Percentiles rank a stretch among this genome's conserved stretches.
Conservation (phyloP, 2,113 vertebrate species). For the Loxodonta africana region DNA sequence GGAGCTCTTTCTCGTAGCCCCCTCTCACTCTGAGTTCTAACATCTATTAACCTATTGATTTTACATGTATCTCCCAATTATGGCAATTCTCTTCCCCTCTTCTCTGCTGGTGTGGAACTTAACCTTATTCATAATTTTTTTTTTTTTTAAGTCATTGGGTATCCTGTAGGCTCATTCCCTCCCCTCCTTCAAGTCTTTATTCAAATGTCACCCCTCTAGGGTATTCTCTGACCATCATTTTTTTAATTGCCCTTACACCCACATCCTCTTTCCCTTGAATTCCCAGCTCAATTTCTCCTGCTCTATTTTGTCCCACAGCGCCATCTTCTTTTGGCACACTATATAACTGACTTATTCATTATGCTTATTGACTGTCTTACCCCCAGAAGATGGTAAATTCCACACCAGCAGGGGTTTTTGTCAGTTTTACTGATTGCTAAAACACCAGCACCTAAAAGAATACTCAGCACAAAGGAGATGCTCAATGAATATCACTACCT, state of each 20-base stretch:
- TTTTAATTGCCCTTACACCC: neutral
- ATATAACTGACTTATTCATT: neutral
- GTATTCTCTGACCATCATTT: neutral
- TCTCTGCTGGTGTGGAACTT: conserved; percentile 1
- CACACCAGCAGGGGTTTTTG: neutral
- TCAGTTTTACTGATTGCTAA: neutral
- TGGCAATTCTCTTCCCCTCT: neutral
- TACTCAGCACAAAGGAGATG: neutral
- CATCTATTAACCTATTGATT: neutral
- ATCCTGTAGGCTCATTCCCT: neutral
- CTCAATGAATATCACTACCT: neutral
- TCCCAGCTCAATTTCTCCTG: neutral
- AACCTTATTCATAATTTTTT: neutral
- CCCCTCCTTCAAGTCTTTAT: neutral
- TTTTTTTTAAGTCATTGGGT: neutral
- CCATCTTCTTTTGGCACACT: neutral
- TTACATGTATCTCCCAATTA: neutral
- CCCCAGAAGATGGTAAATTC: neutral
- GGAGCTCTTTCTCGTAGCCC: neutral
- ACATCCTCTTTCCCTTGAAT: neutral
- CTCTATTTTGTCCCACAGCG: neutral
- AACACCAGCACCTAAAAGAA: neutral
- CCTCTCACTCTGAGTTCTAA: neutral
- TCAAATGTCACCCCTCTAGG: neutral
- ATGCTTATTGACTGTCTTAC: neutral